These are phyloP conservation scores for Stomatorhinus walkeri DNA, from an alignment of 2,797 vertebrate genomes.

Conservation along the genomic window DNA sequence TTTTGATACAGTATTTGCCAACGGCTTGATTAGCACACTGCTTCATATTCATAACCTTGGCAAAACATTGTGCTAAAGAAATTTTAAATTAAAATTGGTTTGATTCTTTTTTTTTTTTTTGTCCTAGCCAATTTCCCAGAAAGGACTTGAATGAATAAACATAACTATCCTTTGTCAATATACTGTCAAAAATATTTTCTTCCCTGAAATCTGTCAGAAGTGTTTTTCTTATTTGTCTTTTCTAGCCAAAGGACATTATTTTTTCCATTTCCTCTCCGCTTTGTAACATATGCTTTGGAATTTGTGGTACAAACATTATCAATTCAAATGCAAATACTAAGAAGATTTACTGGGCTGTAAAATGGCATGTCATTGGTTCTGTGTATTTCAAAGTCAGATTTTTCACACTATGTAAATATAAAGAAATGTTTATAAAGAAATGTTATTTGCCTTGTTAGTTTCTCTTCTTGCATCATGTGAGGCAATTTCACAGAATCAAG, in stretches of 20 bases:
- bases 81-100: not conserved
- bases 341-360: not conserved
- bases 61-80: not conserved
- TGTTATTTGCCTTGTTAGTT: not conserved
- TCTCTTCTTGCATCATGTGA: not conserved
- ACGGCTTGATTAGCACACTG: not conserved
- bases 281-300: not conserved
- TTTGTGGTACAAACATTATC: not conserved
- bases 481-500: not conserved
- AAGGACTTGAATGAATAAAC: not conserved
- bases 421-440: not conserved
- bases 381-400: constrained; percentile 2
- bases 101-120: not conserved
- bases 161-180: not conserved
- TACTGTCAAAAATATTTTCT: not conserved
- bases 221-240: not conserved
- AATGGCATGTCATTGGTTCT: not conserved
- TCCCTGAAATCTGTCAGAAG: not conserved
- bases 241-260: not conserved
- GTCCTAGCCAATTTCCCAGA: not conserved
- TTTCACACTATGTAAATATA: not conserved
- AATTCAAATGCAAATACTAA: constrained; percentile 3
- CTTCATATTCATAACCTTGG: not conserved
- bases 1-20: not conserved
- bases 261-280: not conserved